phyloP scores from a whole-genome alignment of 37 sponge, comb jelly and placozoan genomes.

The Dysidea cf. avara region DNA sequence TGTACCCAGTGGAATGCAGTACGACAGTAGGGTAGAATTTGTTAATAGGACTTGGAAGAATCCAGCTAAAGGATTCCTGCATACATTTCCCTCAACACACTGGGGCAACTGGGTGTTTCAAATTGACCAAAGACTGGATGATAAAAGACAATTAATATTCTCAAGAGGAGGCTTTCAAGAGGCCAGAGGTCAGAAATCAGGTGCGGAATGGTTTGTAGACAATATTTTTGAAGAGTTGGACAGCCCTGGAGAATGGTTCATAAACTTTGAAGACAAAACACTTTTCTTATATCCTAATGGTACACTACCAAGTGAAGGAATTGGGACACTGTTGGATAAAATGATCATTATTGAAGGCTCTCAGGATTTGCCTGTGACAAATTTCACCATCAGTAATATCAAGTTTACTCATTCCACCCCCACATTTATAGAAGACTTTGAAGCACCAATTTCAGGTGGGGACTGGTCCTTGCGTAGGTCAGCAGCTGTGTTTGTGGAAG shows the following conservation, averaged over 20 bases:
- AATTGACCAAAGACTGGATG: slow-evolving; percentile 11
- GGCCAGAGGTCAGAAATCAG: slow-evolving; percentile 40
- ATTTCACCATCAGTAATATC: slow-evolving; percentile 11
- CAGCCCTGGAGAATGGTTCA: slow-evolving; percentile 55
- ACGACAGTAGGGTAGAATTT: slow-evolving; percentile 1
- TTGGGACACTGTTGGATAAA: slow-evolving; percentile 9
- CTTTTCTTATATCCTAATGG: slow-evolving; percentile 49
- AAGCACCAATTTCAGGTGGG: too few relatives aligned
- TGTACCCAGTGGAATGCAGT: slow-evolving; percentile 41
- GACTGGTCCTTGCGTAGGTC: slow-evolving; percentile 50
- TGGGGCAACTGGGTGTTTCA: slow-evolving; percentile 60
- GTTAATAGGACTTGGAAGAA: slow-evolving; percentile 33
- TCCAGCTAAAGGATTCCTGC: slow-evolving; percentile 18
- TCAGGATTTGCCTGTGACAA: slow-evolving; percentile 28
- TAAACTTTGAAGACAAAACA: slow-evolving; percentile 11
- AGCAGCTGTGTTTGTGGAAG: slow-evolving; percentile 64
- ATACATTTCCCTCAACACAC: slow-evolving; percentile 31
- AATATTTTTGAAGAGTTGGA: slow-evolving; percentile 61
- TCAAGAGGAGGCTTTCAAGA: slow-evolving; percentile 48
- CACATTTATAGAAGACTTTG: slow-evolving; percentile 28
- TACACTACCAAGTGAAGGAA: slow-evolving; percentile 30
- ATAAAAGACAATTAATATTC: slow-evolving; percentile 21
- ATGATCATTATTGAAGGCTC: slow-evolving; percentile 27
- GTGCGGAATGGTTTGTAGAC: slow-evolving; percentile 48
- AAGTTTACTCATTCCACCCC: slow-evolving; percentile 31